Evolutionary conservation across 2,888 invertebrate genomes (phyloP).

Genomic region (Leucania comma): DNA sequence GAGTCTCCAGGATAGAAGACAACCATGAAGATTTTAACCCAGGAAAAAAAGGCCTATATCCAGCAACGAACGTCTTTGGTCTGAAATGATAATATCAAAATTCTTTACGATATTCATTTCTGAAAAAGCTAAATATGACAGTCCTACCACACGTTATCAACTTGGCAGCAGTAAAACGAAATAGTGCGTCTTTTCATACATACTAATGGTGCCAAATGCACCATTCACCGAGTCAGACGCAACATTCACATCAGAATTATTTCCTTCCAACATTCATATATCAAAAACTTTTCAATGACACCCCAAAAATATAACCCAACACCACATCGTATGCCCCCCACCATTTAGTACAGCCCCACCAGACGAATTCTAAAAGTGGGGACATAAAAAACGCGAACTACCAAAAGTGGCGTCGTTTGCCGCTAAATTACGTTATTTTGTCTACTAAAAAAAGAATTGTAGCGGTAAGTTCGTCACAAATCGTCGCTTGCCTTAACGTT

Average conservation of each 20-base stretch:
- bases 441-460: constrained; percentile 69
- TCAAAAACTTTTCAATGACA: constrained; percentile 44
- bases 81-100: background rate
- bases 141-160: background rate
- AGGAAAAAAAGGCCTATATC: too few relatives aligned
- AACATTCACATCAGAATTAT: constrained; percentile 17
- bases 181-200: constrained; percentile 17
- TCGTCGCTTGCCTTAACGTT: constrained; percentile 78
- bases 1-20: too few relatives aligned
- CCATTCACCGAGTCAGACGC: constrained; percentile 21
- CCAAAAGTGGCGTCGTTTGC: constrained; percentile 66
- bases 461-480: constrained; percentile 69
- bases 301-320: constrained; percentile 53
- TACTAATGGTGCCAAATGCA: constrained; percentile 37
- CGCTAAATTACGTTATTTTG: constrained; percentile 70
- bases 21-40: too few relatives aligned
- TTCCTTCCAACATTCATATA: constrained; percentile 30
- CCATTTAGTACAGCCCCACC: constrained; percentile 52
- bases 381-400: constrained; percentile 63
- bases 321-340: constrained; percentile 55
- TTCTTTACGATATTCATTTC: background rate
- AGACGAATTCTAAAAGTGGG: constrained; percentile 58
- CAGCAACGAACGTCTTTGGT: too few relatives aligned
- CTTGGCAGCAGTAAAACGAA: constrained; percentile 17
- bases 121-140: background rate